Evolutionary conservation across 2,797 vertebrate species (phyloP).

Genomic region (Urosaurus nigricauda): DNA sequence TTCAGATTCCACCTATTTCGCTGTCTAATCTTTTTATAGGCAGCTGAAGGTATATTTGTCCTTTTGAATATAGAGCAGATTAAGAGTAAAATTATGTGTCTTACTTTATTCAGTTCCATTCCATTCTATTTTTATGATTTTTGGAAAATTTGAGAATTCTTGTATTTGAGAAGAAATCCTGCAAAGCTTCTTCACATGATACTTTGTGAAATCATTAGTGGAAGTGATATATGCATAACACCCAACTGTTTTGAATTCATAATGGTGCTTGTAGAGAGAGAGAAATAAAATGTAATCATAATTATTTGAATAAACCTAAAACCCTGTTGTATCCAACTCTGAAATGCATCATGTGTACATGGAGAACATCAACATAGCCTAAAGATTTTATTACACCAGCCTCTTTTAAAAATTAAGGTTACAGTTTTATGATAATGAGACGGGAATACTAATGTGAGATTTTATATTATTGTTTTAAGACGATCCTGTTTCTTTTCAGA

Average conservation of each 20-base stretch:
- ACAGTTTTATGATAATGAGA: not conserved
- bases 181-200: not conserved
- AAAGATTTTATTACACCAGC: not conserved
- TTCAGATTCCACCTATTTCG: not conserved
- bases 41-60: not conserved
- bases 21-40: not conserved
- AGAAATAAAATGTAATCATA: constrained; percentile 7
- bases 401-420: constrained; percentile 12
- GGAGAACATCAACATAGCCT: constrained; percentile 1
- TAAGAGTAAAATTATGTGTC: too few species aligned
- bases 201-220: constrained; percentile 8
- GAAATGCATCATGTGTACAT: not conserved
- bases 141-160: not conserved
- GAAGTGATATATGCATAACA: not conserved
- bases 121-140: too few species aligned
- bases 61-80: too few species aligned
- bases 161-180: constrained; percentile 25
- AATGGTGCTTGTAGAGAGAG: not conserved
- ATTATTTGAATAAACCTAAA: constrained; percentile 26
- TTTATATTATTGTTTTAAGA: constrained; percentile 38
- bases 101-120: too few species aligned
- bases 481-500: not conserved
- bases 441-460: constrained; percentile 9
- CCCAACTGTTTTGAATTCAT: not conserved
- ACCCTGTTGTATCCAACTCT: constrained; percentile 13